Conservation (phyloP, 2,113 vertebrate species). For the Pelobates fuscus region DNA sequence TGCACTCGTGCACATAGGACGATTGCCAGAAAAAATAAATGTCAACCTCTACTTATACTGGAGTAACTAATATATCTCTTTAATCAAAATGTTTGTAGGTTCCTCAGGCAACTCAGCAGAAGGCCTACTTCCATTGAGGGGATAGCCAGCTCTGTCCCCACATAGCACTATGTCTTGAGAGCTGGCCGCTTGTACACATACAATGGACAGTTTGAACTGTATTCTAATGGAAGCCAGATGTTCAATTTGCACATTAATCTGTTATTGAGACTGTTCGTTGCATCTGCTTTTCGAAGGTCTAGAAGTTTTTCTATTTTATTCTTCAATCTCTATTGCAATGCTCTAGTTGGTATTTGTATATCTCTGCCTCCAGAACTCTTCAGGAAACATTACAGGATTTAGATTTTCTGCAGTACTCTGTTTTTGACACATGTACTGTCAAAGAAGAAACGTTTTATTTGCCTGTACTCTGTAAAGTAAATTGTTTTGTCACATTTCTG, state of each 20-base stretch:
- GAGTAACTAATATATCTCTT: conserved; percentile 6
- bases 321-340: no score
- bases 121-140: neutral
- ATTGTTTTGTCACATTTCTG: no score
- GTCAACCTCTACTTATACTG: neutral
- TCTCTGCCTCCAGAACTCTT: neutral
- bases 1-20: neutral
- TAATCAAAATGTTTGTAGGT: conserved; percentile 19
- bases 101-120: conserved; percentile 15
- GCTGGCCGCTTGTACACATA: neutral
- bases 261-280: neutral
- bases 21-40: conserved; percentile 7
- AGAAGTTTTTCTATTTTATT: neutral
- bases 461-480: no score
- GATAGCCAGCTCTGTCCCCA: neutral
- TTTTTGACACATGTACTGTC: neutral
- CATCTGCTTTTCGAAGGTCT: neutral
- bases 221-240: conserved; percentile 7
- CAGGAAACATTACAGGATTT: neutral
- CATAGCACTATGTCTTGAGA: neutral
- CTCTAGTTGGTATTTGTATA: neutral
- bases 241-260: neutral
- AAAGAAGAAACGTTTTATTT: no score
- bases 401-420: neutral
- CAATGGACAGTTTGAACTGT: neutral